These are phyloP conservation scores for Philotrypesis tridentata DNA, from an alignment of 1,140 invertebrate species.

Conservation along the genomic window DNA sequence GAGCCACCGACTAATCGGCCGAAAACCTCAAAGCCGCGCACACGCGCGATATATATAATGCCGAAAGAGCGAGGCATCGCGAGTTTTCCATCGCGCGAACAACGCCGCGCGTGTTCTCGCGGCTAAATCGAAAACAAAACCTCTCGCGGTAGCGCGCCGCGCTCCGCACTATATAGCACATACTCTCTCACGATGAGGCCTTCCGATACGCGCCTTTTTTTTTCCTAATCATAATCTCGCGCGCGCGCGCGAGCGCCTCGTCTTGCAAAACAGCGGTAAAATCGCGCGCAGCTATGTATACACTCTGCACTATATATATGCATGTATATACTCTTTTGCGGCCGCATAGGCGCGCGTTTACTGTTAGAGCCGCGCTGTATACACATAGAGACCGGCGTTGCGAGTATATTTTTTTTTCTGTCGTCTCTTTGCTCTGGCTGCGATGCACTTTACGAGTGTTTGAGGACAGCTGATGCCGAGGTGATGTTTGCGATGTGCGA, in stretches of 20 bases:
- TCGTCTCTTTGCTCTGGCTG: no score
- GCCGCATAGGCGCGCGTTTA: conserved; percentile 39
- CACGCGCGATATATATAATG: no score
- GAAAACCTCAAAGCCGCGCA: no score
- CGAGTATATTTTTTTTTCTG: conserved; percentile 31
- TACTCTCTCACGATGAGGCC: conserved; percentile 11
- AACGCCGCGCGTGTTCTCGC: no score
- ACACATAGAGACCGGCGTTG: conserved; percentile 13
- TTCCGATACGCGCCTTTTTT: conserved; percentile 26
- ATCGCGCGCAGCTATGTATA: conserved; percentile 20
- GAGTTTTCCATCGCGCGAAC: no score
- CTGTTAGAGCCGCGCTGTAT: conserved; percentile 46
- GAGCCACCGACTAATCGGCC: no score
- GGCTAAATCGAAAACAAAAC: neutral
- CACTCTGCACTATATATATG: neutral
- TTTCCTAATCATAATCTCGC: conserved; percentile 40
- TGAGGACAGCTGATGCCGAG: no score
- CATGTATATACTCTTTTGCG: neutral
- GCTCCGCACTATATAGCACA: neutral
- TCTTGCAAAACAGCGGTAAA: neutral
- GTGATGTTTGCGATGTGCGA: neutral
- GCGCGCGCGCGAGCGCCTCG: no score
- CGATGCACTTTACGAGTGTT: neutral
- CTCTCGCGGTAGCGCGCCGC: neutral
- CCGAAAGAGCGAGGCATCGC: no score